These are phyloP conservation scores for Paracanthobrama guichenoti DNA, from an alignment of 2,113 vertebrate species.

Conservation along the genomic window DNA sequence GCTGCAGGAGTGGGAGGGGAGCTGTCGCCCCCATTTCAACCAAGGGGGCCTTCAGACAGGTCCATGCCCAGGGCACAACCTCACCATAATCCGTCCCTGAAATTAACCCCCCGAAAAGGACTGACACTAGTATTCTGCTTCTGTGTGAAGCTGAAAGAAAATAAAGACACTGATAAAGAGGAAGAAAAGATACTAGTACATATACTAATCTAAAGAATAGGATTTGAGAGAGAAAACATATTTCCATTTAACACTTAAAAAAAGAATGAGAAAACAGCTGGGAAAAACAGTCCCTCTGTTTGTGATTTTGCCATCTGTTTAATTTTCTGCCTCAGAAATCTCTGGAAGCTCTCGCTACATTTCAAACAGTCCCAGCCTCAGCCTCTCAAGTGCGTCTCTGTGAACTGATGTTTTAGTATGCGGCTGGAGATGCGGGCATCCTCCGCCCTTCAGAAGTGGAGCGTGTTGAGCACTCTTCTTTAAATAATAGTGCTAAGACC, in stretches of 20 bases:
- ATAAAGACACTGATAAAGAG: background rate
- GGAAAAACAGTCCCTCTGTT: background rate
- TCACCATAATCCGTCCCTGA: too few relatives aligned
- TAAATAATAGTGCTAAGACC: constrained; percentile 40
- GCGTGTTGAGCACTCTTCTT: constrained; percentile 33
- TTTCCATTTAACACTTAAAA: background rate
- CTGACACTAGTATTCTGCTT: background rate
- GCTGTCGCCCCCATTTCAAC: too few relatives aligned
- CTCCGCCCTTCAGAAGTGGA: constrained; percentile 32
- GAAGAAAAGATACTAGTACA: background rate
- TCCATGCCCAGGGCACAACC: too few relatives aligned
- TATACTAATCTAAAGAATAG: background rate
- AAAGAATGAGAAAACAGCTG: constrained; percentile 28
- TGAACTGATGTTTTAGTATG: constrained; percentile 45
- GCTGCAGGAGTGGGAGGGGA: too few relatives aligned
- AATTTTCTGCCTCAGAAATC: constrained; percentile 44
- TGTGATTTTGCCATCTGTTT: constrained; percentile 35
- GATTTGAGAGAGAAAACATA: constrained; percentile 6
- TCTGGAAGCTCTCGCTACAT: background rate
- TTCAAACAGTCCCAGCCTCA: constrained; percentile 16
- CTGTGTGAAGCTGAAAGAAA: background rate
- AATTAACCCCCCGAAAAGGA: background rate
- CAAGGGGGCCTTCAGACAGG: too few relatives aligned
- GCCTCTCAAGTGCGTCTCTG: constrained; percentile 21
- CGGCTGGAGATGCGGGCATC: constrained; percentile 15